Evolutionary conservation across 2,888 invertebrate genomes (phyloP).

Genomic region (Thecophora atra): DNA sequence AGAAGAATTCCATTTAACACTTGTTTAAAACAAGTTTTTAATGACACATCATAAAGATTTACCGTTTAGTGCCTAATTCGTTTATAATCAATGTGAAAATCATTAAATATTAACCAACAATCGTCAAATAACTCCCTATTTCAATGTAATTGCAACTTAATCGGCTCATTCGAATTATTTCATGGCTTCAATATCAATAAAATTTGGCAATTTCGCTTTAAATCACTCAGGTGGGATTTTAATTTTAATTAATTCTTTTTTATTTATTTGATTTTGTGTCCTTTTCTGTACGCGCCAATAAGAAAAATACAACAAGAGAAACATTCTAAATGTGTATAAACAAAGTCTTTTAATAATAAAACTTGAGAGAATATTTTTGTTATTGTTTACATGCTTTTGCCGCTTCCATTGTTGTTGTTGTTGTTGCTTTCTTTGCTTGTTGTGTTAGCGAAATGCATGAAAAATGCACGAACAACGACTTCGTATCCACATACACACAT

Average conservation of each 20-base stretch:
- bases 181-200: not conserved
- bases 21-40: too few species aligned
- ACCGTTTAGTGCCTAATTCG: too few species aligned
- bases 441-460: constrained; percentile 18
- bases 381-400: constrained; percentile 18
- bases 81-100: too few species aligned
- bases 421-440: not conserved
- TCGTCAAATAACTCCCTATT: too few species aligned
- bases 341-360: constrained; percentile 25
- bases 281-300: not conserved
- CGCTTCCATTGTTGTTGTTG: not conserved
- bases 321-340: constrained; percentile 6
- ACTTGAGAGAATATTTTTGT: constrained; percentile 15
- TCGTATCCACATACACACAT: not conserved
- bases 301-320: constrained; percentile 8
- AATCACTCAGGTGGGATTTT: constrained; percentile 15
- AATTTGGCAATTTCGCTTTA: not conserved
- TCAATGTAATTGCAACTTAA: too few species aligned
- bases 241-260: not conserved
- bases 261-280: not conserved
- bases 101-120: too few species aligned
- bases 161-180: not conserved
- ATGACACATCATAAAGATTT: too few species aligned
- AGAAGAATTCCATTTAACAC: too few species aligned
- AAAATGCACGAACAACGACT: constrained; percentile 7